Evolutionary conservation across 2,888 invertebrate genomes (phyloP).

Genomic region (Argynnis bischoffii): DNA sequence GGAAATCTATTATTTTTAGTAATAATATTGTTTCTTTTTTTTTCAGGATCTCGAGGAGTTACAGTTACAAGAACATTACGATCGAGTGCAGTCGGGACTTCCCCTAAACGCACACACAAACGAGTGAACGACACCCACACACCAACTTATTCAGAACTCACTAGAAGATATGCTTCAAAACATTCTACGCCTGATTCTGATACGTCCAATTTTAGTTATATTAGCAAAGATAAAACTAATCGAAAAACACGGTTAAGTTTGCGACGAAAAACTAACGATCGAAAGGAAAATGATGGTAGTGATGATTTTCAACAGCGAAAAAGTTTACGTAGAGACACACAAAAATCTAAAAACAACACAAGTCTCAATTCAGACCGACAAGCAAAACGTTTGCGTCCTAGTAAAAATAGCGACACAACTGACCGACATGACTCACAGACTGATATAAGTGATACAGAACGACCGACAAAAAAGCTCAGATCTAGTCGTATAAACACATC

Average conservation of each 20-base stretch:
- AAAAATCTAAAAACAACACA: not conserved
- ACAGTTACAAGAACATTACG: conserved; percentile 16
- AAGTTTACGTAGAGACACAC: not conserved
- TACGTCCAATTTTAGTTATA: not conserved
- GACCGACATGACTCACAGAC: not conserved
- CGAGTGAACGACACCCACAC: conserved; percentile 9
- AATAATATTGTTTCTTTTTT: not conserved
- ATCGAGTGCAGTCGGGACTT: conserved; percentile 2
- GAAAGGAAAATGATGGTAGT: not conserved
- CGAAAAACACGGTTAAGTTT: not conserved
- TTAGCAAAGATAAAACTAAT: not conserved
- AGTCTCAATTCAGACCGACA: not conserved
- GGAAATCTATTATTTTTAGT: not conserved
- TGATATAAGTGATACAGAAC: not conserved
- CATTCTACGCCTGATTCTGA: conserved; percentile 34
- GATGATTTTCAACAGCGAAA: not conserved
- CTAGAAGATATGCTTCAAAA: conserved; percentile 45
- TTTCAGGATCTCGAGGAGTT: not conserved
- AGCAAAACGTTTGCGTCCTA: not conserved
- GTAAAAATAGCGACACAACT: not conserved
- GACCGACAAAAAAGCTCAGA: too few species aligned
- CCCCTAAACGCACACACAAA: conserved; percentile 4
- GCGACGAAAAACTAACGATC: not conserved
- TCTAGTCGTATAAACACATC: too few species aligned
- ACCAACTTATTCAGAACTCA: conserved; percentile 48